Evolutionary conservation across 2,888 invertebrate species (phyloP), one percentile per base, ranked within the genome.

Genomic region (Subacronicta megacephala): DNA sequence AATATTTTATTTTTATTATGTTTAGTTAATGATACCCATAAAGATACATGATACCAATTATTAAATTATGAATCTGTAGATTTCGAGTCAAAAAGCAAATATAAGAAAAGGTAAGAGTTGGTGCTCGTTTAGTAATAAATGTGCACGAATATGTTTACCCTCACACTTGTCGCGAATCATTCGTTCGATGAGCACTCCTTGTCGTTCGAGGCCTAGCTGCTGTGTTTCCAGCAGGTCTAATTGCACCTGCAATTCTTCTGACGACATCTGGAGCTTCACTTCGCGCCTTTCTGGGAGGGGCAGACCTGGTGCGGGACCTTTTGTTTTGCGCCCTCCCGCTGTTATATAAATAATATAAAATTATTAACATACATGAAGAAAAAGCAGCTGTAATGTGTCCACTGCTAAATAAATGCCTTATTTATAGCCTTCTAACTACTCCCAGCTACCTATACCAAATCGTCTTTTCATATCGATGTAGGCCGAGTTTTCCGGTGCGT

Each of bases 161-260:
- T 97, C 97, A 85, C 96, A 97, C 90, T 97, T 97, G 83, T 96
- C 96, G 76, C 98, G 95, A 72, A 99, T 99, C 88, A 97, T 96
- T 82, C 97, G 96, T 87, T 99, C 99, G 73, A 99, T 95, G 71
- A 96, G 95, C n/a, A 98, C 97, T 38, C 99, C 98, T 86, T 98
- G 98, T 58, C 97, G 96, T 87, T 99, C 99, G 46, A 99, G 94
- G 15, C 98, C 98, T 70, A 97, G 97, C 82, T 98, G 97, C 83
- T 98, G 97, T 44, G 97, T 95, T 87, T 98, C 98, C 69, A 99
- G 80, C 55, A 96, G 95, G 69, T 97, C 96, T 66, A 99, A 92
- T 82, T 98, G 97, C 33, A 95, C 94, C 41, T 95, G 95, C 50
- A 96, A 93, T 79, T 96, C 95, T 57, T 94, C 95, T 3, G 95